These are phyloP conservation scores for Amphiprion percula DNA, from an alignment of 2,113 vertebrate genomes.

Conservation along the genomic window DNA sequence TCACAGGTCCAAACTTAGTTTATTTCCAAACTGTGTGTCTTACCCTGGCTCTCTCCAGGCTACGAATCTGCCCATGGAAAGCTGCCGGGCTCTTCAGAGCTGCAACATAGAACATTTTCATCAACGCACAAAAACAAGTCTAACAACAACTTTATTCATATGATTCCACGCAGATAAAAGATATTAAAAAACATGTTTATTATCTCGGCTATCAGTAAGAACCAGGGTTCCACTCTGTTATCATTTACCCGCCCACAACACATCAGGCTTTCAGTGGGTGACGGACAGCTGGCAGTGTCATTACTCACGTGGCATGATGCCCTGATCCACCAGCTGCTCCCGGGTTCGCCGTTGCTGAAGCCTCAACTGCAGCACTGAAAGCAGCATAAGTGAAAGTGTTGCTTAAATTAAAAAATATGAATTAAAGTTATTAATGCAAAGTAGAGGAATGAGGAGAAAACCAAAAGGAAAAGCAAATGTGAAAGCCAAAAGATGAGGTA, in stretches of 20 bases:
- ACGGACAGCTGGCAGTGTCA: background rate
- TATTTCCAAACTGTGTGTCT: slow-evolving; percentile 54
- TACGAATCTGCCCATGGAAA: slow-evolving; percentile 99
- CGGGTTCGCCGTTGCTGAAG: slow-evolving; percentile 95
- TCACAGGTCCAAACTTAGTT: background rate
- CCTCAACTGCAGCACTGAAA: slow-evolving; percentile 94
- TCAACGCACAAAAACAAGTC: background rate
- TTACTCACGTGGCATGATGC: slow-evolving; percentile 99
- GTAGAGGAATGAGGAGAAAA: too few species aligned
- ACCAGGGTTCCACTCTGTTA: slow-evolving; percentile 12
- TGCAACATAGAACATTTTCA: slow-evolving; percentile 77
- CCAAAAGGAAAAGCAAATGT: too few species aligned
- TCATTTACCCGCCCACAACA: slow-evolving; percentile 12
- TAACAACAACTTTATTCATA: background rate
- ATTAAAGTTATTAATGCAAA: too few species aligned
- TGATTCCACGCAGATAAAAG: background rate
- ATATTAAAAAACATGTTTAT: slow-evolving; percentile 32
- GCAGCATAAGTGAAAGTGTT: slow-evolving; percentile 43
- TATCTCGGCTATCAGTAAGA: slow-evolving; percentile 4
- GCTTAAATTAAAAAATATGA: background rate
- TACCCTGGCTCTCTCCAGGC: slow-evolving; percentile 97
- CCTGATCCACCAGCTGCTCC: slow-evolving; percentile 98
- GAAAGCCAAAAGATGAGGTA: background rate
- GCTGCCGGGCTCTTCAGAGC: slow-evolving; percentile 98
- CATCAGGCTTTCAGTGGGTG: background rate